A percentile compares a stretch with the other conserved stretches of the same genome.
These are phyloP conservation scores for Rattus norvegicus DNA, from an alignment of 2,113 vertebrate genomes.

Conservation along the genomic window DNA sequence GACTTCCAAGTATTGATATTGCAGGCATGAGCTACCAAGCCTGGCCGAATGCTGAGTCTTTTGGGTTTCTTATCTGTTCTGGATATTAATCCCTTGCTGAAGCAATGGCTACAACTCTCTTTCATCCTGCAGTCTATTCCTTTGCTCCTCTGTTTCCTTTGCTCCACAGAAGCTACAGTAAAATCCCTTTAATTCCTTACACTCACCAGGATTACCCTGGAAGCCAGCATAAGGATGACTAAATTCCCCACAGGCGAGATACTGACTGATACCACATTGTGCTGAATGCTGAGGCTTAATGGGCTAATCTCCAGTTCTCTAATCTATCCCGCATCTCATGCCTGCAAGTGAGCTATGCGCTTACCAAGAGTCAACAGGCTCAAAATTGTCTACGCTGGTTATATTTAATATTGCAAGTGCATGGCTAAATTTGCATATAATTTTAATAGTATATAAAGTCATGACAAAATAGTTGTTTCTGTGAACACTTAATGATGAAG, in stretches of 20 bases:
- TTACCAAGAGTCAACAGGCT: background rate
- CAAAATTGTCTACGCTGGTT: background rate
- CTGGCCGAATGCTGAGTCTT: background rate
- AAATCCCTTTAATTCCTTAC: background rate
- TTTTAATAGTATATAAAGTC: background rate
- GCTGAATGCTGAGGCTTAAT: background rate
- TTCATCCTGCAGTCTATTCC: background rate
- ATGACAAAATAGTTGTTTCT: conserved; percentile 12
- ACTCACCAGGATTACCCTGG: background rate
- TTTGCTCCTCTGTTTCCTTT: background rate
- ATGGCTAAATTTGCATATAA: conserved; percentile 12
- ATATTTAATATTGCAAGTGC: background rate
- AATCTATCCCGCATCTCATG: background rate
- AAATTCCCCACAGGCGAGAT: background rate
- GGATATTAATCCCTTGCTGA: background rate
- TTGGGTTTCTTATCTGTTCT: background rate
- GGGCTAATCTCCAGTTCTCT: background rate
- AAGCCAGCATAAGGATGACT: background rate
- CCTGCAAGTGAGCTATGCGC: background rate
- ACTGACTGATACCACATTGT: background rate
- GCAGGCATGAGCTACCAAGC: background rate
- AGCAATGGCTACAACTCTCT: background rate
- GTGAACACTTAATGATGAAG: background rate
- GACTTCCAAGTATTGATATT: background rate
- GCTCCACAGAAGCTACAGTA: background rate